A percentile compares a stretch with the other conserved stretches of the same genome.
Conservation (phyloP, 1,140 invertebrate species). For the Pseudoatta argentina region DNA sequence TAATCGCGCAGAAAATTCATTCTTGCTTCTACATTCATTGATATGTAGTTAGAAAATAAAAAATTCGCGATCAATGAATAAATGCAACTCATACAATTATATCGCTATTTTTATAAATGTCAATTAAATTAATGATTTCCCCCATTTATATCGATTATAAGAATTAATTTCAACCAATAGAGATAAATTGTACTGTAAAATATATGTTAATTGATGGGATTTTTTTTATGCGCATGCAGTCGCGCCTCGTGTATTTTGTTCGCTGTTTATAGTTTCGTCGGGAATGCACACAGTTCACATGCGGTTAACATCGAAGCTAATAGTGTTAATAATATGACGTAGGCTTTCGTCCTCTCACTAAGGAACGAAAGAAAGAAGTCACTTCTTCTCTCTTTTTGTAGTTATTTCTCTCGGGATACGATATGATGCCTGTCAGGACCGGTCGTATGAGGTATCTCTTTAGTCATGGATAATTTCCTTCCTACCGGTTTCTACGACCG, state of each 20-base stretch:
- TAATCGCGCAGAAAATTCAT: background rate
- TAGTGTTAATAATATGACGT: constrained; percentile 60
- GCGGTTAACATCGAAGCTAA: constrained; percentile 46
- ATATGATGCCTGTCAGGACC: constrained; percentile 31
- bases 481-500: constrained; percentile 2
- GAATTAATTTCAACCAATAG: background rate
- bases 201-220: background rate
- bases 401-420: constrained; percentile 46
- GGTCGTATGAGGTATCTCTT: constrained; percentile 56
- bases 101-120: background rate
- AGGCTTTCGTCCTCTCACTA: constrained; percentile 10
- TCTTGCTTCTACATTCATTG: background rate
- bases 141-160: background rate
- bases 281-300: constrained; percentile 22
- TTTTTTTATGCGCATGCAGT: background rate
- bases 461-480: constrained; percentile 69
- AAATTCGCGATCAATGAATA: background rate
- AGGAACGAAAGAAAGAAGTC: constrained; percentile 16
- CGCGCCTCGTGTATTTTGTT: background rate
- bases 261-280: constrained; percentile 28
- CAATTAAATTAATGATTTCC: background rate
- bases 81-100: background rate
- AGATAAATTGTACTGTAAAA: background rate
- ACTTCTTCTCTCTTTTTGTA: background rate
- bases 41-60: background rate